These are phyloP conservation scores for Hemichromis elongatus DNA, from an alignment of 2,113 vertebrate genomes.

Conservation along the genomic window DNA sequence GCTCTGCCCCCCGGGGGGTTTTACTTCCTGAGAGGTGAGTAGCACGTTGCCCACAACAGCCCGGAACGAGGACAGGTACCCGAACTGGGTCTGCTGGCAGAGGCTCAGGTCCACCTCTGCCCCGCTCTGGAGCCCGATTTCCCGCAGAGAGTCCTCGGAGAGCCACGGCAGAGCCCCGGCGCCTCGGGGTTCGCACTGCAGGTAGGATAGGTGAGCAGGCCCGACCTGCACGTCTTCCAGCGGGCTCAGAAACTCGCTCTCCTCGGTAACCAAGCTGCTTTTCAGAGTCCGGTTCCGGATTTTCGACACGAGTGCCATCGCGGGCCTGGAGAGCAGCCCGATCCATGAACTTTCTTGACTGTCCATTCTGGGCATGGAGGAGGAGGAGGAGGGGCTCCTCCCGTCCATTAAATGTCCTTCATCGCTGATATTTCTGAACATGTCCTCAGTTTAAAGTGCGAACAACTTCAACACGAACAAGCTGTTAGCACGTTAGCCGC, in stretches of 20 bases:
- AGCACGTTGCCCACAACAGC: slow-evolving; percentile 43
- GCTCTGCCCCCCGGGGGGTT: background rate
- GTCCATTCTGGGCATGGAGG: background rate
- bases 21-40: slow-evolving; percentile 24
- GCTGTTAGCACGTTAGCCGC: background rate
- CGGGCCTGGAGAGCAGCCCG: slow-evolving; percentile 66
- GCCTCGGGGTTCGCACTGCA: slow-evolving; percentile 8
- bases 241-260: slow-evolving; percentile 12
- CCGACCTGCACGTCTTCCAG: slow-evolving; percentile 35
- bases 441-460: background rate
- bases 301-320: slow-evolving; percentile 56
- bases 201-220: slow-evolving; percentile 2
- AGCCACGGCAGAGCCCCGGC: slow-evolving; percentile 31
- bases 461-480: background rate
- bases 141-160: slow-evolving; percentile 29
- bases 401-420: slow-evolving; percentile 30
- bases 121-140: slow-evolving; percentile 30
- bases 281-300: slow-evolving; percentile 3
- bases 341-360: slow-evolving; percentile 69
- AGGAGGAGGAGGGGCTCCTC: background rate
- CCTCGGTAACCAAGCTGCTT: background rate
- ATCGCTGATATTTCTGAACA: slow-evolving; percentile 50
- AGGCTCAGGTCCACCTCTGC: background rate
- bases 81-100: background rate
- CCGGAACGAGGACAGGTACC: background rate